Conservation (phyloP, 64 coral and sea anemone species). For the Hydrozoanthus tunicans region DNA sequence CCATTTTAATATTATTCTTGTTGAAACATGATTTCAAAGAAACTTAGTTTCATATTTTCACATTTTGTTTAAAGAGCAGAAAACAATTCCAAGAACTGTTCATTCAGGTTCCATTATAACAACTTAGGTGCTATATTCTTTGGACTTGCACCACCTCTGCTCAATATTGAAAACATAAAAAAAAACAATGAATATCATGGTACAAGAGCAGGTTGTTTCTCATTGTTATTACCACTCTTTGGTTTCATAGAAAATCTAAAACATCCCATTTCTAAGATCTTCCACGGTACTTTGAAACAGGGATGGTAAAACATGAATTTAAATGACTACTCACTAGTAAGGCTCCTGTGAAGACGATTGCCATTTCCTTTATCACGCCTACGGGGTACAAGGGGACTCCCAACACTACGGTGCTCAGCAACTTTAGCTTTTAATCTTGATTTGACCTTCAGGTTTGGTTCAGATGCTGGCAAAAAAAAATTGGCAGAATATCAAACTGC, state of each 20-base stretch:
- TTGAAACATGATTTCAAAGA: too few relatives aligned
- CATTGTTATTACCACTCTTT: background rate
- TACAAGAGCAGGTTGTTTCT: too few relatives aligned
- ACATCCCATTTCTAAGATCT: too few relatives aligned
- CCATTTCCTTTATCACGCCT: slow-evolving; percentile 74
- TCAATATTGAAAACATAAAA: too few relatives aligned
- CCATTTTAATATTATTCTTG: too few relatives aligned
- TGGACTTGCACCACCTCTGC: too few relatives aligned
- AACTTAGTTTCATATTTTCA: too few relatives aligned
- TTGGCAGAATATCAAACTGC: background rate
- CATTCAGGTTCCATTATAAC: too few relatives aligned
- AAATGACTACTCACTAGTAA: slow-evolving; percentile 71
- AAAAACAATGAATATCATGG: too few relatives aligned
- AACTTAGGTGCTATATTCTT: too few relatives aligned
- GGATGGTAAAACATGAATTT: background rate
- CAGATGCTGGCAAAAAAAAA: slow-evolving; percentile 73
- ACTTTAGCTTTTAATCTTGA: slow-evolving; percentile 84
- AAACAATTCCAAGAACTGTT: too few relatives aligned
- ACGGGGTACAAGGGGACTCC: slow-evolving; percentile 79
- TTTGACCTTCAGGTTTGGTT: slow-evolving; percentile 96
- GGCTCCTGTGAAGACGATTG: slow-evolving; percentile 73
- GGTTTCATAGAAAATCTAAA: background rate
- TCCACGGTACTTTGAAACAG: background rate
- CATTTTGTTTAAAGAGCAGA: too few relatives aligned
- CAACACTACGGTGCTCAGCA: slow-evolving; percentile 76